phyloP scores from a whole-genome alignment of 2,113 vertebrate species.

The Podarcis raffonei region DNA sequence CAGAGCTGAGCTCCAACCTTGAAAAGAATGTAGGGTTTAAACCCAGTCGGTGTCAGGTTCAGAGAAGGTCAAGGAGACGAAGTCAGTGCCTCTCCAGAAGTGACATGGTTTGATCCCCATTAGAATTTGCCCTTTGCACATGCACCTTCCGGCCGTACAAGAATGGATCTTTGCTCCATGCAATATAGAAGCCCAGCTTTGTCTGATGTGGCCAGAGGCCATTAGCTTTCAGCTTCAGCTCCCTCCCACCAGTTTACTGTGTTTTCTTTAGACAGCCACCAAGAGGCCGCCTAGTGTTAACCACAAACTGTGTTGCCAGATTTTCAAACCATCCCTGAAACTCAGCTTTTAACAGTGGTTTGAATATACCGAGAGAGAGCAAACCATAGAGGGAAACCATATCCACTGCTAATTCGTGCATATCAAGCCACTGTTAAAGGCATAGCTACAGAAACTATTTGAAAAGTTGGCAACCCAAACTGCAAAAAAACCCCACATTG shows the following conservation, averaged over 20 bases:
- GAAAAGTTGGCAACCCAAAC: background rate
- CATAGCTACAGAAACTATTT: background rate
- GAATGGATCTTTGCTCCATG: background rate
- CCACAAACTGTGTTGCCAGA: too few relatives aligned
- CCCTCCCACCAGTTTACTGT: background rate
- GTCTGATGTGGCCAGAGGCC: background rate
- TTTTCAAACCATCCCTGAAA: background rate
- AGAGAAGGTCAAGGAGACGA: background rate
- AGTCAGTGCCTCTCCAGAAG: too few relatives aligned
- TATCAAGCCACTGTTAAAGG: background rate
- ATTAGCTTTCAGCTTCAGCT: background rate
- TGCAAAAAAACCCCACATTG: background rate
- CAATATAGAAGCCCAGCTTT: background rate
- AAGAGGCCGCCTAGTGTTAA: background rate
- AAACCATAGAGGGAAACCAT: background rate
- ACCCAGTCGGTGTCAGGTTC: background rate
- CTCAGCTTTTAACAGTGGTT: background rate
- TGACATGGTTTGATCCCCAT: too few relatives aligned
- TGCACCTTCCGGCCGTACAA: background rate
- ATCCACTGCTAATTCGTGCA: too few relatives aligned
- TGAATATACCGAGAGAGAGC: background rate
- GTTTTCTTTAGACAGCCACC: background rate
- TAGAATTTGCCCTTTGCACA: background rate
- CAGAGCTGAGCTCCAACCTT: background rate
- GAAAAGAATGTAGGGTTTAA: background rate